Conservation (phyloP, 2,113 vertebrate genomes). For the Hiodon tergisus region DNA sequence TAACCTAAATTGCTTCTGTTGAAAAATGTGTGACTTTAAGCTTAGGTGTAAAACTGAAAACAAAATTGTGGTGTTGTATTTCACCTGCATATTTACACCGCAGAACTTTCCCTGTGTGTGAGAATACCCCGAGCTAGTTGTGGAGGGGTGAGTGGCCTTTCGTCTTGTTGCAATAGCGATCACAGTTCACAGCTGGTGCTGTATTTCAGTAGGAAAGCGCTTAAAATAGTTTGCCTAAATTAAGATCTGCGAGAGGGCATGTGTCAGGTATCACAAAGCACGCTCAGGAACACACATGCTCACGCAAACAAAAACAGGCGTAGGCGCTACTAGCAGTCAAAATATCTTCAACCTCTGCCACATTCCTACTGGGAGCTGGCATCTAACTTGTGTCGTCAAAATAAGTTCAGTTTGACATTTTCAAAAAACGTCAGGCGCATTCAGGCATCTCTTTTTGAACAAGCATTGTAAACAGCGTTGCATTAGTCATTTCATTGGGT, state of each 20-base stretch:
- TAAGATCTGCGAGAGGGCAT: slow-evolving; percentile 60
- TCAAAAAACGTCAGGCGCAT: slow-evolving; percentile 5
- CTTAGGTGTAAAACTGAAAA: slow-evolving; percentile 15
- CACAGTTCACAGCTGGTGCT: slow-evolving; percentile 74
- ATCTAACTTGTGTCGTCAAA: slow-evolving; percentile 38
- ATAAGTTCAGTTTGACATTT: slow-evolving; percentile 33
- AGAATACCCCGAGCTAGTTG: slow-evolving; percentile 41
- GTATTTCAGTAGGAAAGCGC: slow-evolving; percentile 73
- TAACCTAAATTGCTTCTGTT: no score
- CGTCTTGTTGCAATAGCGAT: slow-evolving; percentile 47
- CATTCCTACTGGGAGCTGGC: slow-evolving; percentile 37
- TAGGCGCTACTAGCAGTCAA: slow-evolving; percentile 39
- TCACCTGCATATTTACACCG: slow-evolving; percentile 29
- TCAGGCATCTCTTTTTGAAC: slow-evolving; percentile 19
- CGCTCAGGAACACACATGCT: slow-evolving; percentile 43
- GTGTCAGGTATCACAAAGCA: slow-evolving; percentile 74
- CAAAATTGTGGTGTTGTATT: slow-evolving; percentile 23
- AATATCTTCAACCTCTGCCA: slow-evolving; percentile 46
- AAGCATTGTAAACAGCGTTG: not conserved
- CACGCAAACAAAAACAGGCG: slow-evolving; percentile 52
- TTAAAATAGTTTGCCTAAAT: slow-evolving; percentile 72
- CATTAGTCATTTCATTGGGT: not conserved
- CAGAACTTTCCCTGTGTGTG: slow-evolving; percentile 43
- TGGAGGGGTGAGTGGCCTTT: slow-evolving; percentile 31
- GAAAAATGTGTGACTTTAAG: not conserved